Base-by-base conservation (phyloP, 2,888 invertebrate species). In the Netelia fuscicornis region DNA sequence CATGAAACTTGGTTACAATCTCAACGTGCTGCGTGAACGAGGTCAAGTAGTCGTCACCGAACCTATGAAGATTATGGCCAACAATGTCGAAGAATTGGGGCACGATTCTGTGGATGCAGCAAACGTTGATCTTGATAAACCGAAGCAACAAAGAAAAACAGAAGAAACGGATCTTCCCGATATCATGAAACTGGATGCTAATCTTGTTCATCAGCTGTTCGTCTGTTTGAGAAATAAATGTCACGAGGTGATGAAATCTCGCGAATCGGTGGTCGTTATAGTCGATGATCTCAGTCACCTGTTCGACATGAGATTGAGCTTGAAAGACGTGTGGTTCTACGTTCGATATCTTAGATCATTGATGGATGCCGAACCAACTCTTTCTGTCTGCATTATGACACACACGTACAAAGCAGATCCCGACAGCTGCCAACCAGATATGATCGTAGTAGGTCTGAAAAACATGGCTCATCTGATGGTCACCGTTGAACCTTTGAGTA, bases 201-300 rank as follows among this genome's bases (percentile, higher is more conserved):
- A 93, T 60, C 87, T 94, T 10, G 92, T 95, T n/a, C 90, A 94
- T 80, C 89, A 94, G 80, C 87, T 95, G 25, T 94, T 94, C 88
- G 75, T 88, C n/a, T 90, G 91, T 79, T 92, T 96, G 52, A 93
- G 94, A 89, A 92, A 94, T 67, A 94, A 93, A 85, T 92, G 95
- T 77, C 81, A 90, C 23, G 89, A 90, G 62, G 92, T 95, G 86
- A 89, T 93, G 81, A 91, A 94, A 87, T 92, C 92, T 78, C 90
- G 93, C 88, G 89, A 92, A 87, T 91, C 94, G 87, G 95, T 95
- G 2, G 95, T 95, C 87, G 92, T 97, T 64, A 95, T 97, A 68
- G 94, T 97, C 79, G 97, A 97, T 92, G 97, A 97, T 90, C 89
- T 97, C 30, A 96, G 96, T 85, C 96, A 97, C 91, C 94, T 97